Evolutionary conservation across 2,113 vertebrate genomes (phyloP).

Genomic region (Fregata magnificens): DNA sequence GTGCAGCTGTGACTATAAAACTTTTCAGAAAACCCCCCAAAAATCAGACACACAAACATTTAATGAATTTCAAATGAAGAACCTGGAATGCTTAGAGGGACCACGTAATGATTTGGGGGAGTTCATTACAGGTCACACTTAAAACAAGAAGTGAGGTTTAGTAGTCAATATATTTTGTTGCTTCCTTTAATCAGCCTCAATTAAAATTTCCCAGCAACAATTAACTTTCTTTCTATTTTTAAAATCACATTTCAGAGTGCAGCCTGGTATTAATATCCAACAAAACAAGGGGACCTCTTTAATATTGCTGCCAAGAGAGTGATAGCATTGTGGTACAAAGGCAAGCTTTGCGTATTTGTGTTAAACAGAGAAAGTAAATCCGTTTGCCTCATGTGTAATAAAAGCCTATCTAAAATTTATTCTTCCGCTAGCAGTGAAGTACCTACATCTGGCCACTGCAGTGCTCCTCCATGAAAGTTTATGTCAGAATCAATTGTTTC

Average conservation of each 20-base stretch:
- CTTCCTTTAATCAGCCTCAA: conserved; percentile 65
- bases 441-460: conserved; percentile 23
- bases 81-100: conserved; percentile 29
- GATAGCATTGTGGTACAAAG: conserved; percentile 50
- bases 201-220: conserved; percentile 61
- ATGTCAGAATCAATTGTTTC: background rate
- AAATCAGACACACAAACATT: conserved; percentile 75
- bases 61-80: conserved; percentile 72
- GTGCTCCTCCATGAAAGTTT: conserved; percentile 4
- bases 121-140: conserved; percentile 39
- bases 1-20: conserved; percentile 85
- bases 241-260: conserved; percentile 36
- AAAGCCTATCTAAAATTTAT: conserved; percentile 54
- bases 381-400: conserved; percentile 32
- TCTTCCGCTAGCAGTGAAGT: conserved; percentile 41
- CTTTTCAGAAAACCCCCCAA: conserved; percentile 63
- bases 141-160: conserved; percentile 64
- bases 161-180: conserved; percentile 47
- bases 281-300: conserved; percentile 12
- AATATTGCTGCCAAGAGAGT: conserved; percentile 27
- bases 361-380: conserved; percentile 12
- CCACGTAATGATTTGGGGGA: background rate
- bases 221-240: conserved; percentile 57
- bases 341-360: background rate
- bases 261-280: conserved; percentile 28